These are phyloP conservation scores for Tamias sibiricus DNA, from an alignment of 2,113 vertebrate genomes.

Conservation along the genomic window DNA sequence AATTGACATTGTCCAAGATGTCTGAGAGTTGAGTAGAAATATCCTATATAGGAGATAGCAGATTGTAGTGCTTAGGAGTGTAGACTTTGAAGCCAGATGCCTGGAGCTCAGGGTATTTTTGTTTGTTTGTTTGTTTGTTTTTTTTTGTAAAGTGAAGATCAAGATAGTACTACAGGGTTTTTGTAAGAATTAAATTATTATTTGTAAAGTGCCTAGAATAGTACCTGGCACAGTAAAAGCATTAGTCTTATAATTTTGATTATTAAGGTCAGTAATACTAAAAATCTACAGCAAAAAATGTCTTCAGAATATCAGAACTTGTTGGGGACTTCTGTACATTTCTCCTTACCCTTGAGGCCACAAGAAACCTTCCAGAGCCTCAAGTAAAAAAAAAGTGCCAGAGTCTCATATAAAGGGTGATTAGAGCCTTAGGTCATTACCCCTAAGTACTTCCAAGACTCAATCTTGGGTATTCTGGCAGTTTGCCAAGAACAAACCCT, in stretches of 20 bases:
- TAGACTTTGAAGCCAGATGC: not conserved
- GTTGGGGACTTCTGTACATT: not conserved
- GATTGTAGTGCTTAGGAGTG: not conserved
- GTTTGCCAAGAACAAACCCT: not conserved
- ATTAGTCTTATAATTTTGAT: not conserved
- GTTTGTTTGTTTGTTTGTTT: no score
- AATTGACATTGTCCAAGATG: slow-evolving; percentile 77
- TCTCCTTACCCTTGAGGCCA: not conserved
- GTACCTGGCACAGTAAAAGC: not conserved
- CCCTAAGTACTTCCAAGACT: not conserved
- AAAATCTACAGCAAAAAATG: not conserved
- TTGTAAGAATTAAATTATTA: not conserved
- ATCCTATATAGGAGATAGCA: slow-evolving; percentile 57
- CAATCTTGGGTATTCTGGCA: not conserved
- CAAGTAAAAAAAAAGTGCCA: not conserved
- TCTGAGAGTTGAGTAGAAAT: slow-evolving; percentile 76
- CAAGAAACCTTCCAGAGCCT: slow-evolving; percentile 29
- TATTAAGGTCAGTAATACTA: slow-evolving; percentile 27
- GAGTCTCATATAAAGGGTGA: not conserved
- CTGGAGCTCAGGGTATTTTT: no score
- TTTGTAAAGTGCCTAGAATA: slow-evolving; percentile 39
- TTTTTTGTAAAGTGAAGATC: not conserved
- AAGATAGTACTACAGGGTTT: not conserved
- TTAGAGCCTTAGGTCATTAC: not conserved
- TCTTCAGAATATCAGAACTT: slow-evolving; percentile 62